phyloP scores from a whole-genome alignment of 2,113 vertebrate species.

The Castor canadensis region DNA sequence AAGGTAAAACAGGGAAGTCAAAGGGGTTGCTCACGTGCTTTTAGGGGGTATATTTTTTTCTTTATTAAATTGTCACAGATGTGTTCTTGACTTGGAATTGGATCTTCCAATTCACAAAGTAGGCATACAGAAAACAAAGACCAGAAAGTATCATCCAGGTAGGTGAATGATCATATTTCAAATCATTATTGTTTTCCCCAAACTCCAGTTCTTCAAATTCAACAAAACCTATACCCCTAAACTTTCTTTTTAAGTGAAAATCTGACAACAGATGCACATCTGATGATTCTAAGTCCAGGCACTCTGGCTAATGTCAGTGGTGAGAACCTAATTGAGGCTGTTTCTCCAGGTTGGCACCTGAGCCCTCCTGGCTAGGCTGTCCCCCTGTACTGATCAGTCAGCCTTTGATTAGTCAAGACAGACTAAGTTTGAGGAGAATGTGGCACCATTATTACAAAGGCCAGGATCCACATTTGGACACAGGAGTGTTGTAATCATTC shows the following conservation, averaged over 20 bases:
- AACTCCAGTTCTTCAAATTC: background rate
- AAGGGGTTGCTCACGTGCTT: background rate
- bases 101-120: background rate
- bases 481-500: background rate
- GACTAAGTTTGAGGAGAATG: constrained; percentile 29
- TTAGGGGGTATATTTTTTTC: background rate
- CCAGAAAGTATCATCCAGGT: background rate
- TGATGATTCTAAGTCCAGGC: background rate
- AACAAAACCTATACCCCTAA: background rate
- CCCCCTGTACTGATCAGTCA: background rate
- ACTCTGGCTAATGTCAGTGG: background rate
- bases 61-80: background rate
- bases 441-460: constrained; percentile 11
- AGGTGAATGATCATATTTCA: background rate
- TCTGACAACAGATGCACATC: background rate
- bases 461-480: constrained; percentile 40
- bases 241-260: background rate
- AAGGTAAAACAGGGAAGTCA: background rate
- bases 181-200: background rate
- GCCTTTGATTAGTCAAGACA: constrained; percentile 29
- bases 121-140: background rate
- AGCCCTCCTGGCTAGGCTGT: background rate
- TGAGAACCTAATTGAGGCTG: background rate
- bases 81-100: background rate
- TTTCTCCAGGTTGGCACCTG: background rate